Percentiles rank a stretch among this genome's conserved stretches.
These are phyloP conservation scores for Aleiodes testaceus DNA, from an alignment of 2,888 invertebrate genomes.

Conservation along the genomic window DNA sequence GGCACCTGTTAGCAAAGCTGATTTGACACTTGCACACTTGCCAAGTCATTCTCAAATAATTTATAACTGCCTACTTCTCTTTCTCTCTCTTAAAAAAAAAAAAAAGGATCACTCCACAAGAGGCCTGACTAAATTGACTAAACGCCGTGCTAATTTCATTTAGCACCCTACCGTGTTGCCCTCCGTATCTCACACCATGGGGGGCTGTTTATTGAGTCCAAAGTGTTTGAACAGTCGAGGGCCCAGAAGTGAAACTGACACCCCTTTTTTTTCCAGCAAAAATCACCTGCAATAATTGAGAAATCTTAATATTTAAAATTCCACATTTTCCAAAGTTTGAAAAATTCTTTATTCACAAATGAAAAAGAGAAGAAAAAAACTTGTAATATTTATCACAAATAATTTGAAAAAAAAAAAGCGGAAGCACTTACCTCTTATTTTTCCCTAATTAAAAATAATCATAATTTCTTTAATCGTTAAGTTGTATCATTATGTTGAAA, in stretches of 20 bases:
- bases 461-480: slow-evolving; percentile 37
- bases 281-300: background rate
- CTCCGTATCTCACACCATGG: slow-evolving; percentile 54
- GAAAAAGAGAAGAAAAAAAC: too few species aligned
- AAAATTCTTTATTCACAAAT: too few species aligned
- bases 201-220: slow-evolving; percentile 64
- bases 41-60: slow-evolving; percentile 70
- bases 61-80: slow-evolving; percentile 62
- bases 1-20: slow-evolving; percentile 3
- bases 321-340: too few species aligned
- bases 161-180: slow-evolving; percentile 62
- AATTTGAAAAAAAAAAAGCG: background rate
- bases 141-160: slow-evolving; percentile 71
- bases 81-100: slow-evolving; percentile 45
- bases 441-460: background rate
- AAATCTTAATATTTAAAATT: background rate
- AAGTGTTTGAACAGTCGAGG: slow-evolving; percentile 39
- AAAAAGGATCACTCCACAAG: slow-evolving; percentile 61
- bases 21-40: slow-evolving; percentile 22
- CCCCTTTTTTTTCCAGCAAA: slow-evolving; percentile 34
- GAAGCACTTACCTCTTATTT: background rate
- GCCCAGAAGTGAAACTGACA: slow-evolving; percentile 40
- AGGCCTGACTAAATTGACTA: slow-evolving; percentile 67
- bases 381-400: too few species aligned
- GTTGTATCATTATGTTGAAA: slow-evolving; percentile 5